These are phyloP conservation scores for Conomelus anceps DNA, from an alignment of 2,888 invertebrate species.

Conservation along the genomic window DNA sequence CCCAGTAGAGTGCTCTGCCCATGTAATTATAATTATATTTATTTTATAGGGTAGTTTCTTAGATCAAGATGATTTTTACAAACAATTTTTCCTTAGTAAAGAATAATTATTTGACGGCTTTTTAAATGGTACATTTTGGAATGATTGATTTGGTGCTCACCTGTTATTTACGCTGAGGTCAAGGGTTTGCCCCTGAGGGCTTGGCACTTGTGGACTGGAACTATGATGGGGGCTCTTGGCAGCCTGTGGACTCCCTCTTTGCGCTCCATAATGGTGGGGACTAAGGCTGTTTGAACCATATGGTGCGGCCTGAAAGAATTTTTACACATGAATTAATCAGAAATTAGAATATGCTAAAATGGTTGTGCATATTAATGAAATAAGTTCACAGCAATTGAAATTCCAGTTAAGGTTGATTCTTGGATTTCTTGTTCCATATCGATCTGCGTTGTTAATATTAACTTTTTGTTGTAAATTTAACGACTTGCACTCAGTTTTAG, in stretches of 20 bases:
- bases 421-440: no score
- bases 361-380: background rate
- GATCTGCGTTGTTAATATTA: no score
- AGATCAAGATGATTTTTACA: background rate
- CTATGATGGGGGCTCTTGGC: conserved; percentile 77
- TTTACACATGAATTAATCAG: background rate
- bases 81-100: background rate
- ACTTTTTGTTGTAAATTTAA: no score
- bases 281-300: conserved; percentile 56
- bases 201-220: conserved; percentile 83
- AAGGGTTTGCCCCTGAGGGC: conserved; percentile 84
- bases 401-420: background rate
- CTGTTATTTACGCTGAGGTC: conserved; percentile 87
- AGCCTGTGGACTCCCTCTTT: conserved; percentile 67
- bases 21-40: no score
- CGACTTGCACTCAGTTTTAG: no score
- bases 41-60: no score
- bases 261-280: conserved; percentile 53
- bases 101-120: no score
- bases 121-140: no score
- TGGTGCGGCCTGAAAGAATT: conserved; percentile 55
- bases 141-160: conserved; percentile 23
- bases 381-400: background rate
- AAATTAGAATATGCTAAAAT: background rate
- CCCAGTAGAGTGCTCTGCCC: no score